A percentile compares a stretch with the other conserved stretches of the same genome.
These are phyloP conservation scores for Drosophila subsilvestris DNA, from an alignment of 2,888 invertebrate genomes.

Conservation along the genomic window DNA sequence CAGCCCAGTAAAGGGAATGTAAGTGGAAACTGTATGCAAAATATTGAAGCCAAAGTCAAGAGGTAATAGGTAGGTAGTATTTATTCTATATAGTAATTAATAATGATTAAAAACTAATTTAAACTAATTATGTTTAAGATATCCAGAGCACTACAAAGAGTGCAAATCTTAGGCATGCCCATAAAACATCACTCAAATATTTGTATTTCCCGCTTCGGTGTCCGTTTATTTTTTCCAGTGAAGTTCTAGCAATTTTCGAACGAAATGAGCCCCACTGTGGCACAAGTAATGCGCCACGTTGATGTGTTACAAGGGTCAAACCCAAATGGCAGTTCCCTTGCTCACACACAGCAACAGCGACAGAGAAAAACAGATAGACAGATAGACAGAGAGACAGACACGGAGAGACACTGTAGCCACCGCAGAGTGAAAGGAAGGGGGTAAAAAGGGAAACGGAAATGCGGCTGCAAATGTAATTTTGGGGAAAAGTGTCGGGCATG, in stretches of 20 bases:
- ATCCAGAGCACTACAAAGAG: too few species aligned
- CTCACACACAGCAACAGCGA: not conserved
- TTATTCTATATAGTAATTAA: too few species aligned
- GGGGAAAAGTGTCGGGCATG: slow-evolving; percentile 5
- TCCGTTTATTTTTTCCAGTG: too few species aligned
- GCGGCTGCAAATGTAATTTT: slow-evolving; percentile 18
- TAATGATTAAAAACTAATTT: too few species aligned
- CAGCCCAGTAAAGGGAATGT: not conserved
- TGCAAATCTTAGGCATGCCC: too few species aligned
- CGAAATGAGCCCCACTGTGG: slow-evolving; percentile 11
- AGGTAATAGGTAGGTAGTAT: too few species aligned
- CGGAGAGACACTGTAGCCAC: not conserved
- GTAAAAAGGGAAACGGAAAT: not conserved
- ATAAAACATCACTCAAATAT: too few species aligned
- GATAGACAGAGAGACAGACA: not conserved
- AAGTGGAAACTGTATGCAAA: too few species aligned
- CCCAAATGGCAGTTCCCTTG: slow-evolving; percentile 21
- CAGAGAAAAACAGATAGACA: not conserved
- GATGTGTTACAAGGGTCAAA: slow-evolving; percentile 17
- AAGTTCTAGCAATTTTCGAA: not conserved
- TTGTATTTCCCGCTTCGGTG: too few species aligned
- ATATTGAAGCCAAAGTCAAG: too few species aligned
- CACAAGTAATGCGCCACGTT: slow-evolving; percentile 5
- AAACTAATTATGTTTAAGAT: too few species aligned
- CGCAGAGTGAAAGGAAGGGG: not conserved